Conservation (phyloP, 2,888 invertebrate genomes). For the Acleris sparsana region DNA sequence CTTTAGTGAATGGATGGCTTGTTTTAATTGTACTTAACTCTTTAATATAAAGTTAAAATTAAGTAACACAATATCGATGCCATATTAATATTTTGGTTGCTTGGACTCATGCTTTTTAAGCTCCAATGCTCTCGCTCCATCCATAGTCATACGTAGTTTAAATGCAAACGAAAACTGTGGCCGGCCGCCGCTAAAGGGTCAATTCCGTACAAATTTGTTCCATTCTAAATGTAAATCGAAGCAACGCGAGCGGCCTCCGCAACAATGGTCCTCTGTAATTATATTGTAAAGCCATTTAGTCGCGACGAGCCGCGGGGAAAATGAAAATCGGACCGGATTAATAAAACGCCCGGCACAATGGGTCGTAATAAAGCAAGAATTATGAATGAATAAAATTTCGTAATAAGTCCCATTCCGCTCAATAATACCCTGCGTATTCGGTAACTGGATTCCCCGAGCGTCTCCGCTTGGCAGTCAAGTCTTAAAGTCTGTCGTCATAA, state of each 20-base stretch:
- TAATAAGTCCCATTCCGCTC: constrained; percentile 45
- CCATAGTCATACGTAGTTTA: constrained; percentile 7
- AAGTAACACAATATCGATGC: too few relatives aligned
- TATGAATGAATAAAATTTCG: constrained; percentile 58
- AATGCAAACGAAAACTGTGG: constrained; percentile 47
- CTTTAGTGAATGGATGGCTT: constrained; percentile 74
- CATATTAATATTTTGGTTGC: too few relatives aligned
- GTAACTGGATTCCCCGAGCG: not conserved
- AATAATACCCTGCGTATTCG: constrained; percentile 36
- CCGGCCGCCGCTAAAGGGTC: constrained; percentile 47
- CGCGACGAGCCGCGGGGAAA: constrained; percentile 52
- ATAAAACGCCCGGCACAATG: constrained; percentile 56
- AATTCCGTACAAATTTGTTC: constrained; percentile 52
- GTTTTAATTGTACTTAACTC: constrained; percentile 35
- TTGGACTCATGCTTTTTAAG: too few relatives aligned
- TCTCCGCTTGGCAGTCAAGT: constrained; percentile 1
- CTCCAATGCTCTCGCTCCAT: not conserved
- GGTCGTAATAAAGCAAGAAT: constrained; percentile 59
- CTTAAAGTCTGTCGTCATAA: constrained; percentile 18
- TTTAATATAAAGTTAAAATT: too few relatives aligned
- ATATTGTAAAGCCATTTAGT: constrained; percentile 78
- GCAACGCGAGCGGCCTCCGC: constrained; percentile 54
- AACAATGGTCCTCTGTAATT: constrained; percentile 72
- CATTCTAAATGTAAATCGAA: constrained; percentile 75
- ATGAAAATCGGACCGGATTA: constrained; percentile 65